Evolutionary conservation across 2,888 invertebrate genomes (phyloP), one percentile per base, ranked within the genome.

Genomic region (Tenthredo notha): DNA sequence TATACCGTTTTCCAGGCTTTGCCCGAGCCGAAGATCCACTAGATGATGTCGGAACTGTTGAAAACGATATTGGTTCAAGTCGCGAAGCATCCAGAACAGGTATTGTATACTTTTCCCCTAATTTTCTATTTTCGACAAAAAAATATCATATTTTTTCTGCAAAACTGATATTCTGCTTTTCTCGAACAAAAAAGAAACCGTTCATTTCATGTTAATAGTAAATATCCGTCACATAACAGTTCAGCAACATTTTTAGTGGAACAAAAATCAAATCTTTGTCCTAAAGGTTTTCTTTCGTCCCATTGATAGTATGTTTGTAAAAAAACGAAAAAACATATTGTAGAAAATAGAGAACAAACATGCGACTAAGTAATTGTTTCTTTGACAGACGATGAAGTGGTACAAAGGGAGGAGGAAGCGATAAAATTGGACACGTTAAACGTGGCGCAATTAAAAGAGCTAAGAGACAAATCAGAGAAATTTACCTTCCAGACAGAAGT

Each of bases 401-500:
- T 98, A 65, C 94, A 96, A 92, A 96, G 99, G 89, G 99, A 99
- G 94, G 99, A 98, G 93, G 99, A 99, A 94, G 98, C 99, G 0
- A 99, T 99, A 89, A 98, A 98, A 92, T 94, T 99, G 84, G 99
- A 99, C 94, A 98, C 98, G 3, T 95, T 99, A 86, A 99, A 97
- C 94, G 98, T 98, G 25, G 97, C 98, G 25, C 98, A 99, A 94
- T 95, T 98, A 93, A 98, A 98, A 90, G 98, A 99, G 94, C 94
- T 99, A 72, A 95, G 98, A 86, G 98, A 98, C 75, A 97, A 97
- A 92, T 96, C 99, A 0, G 97, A 98, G 92, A 98, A 97, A 93
- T 97, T 96, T 92, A 95, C 96, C 40, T 99, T 99, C 95, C 98
- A 99, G 95, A 99, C 99, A 0, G 99, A 99, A 94, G 99, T 99